Evolutionary conservation across 92 coral and sea anemone species (phyloP).

Genomic region (Bergia sp.): DNA sequence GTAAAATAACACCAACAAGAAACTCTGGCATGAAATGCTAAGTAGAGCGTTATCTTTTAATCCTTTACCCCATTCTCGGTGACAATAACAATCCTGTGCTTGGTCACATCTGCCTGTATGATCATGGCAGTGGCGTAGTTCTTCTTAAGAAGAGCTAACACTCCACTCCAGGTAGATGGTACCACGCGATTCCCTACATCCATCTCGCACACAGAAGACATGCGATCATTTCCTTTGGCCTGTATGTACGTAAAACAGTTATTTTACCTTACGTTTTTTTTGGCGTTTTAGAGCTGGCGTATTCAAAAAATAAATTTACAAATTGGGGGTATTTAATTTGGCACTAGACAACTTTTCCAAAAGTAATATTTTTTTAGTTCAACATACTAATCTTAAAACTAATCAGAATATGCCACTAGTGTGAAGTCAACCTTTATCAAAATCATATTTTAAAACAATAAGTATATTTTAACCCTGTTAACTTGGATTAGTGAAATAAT

Average conservation of each 20-base stretch:
- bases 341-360: constrained; percentile 8
- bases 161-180: neutral
- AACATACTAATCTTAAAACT: neutral
- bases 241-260: neutral
- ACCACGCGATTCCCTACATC: constrained; percentile 1
- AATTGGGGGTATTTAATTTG: neutral
- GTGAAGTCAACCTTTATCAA: constrained; percentile 2
- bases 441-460: neutral
- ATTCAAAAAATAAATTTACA: neutral
- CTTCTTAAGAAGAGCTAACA: constrained; percentile 27
- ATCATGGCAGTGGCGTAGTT: constrained; percentile 47
- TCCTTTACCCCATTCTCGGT: constrained; percentile 36
- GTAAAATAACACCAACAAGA: neutral
- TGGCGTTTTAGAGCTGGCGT: neutral
- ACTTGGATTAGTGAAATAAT: neutral
- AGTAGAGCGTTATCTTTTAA: neutral
- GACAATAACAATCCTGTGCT: constrained; percentile 30
- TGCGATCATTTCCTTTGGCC: constrained; percentile 3
- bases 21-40: neutral
- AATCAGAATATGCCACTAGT: neutral
- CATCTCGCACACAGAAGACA: neutral
- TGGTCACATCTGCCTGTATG: constrained; percentile 40
- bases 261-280: neutral
- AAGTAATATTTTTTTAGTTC: neutral
- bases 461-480: too few relatives aligned